phyloP scores from a whole-genome alignment of 1,140 invertebrate species.

The Lepidurus couesii region DNA sequence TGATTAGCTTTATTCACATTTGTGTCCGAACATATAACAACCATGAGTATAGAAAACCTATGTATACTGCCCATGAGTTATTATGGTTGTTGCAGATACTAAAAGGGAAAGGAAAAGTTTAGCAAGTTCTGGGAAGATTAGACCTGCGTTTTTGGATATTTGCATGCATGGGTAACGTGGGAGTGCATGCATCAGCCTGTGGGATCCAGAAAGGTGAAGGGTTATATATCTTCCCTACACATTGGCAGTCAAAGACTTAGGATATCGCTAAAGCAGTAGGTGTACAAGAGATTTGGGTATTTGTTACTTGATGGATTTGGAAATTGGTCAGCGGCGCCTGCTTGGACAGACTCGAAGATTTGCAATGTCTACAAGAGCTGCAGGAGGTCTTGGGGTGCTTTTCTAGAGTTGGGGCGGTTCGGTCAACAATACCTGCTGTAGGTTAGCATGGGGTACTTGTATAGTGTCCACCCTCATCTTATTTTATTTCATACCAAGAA shows the following conservation, averaged over 20 bases:
- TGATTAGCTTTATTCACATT: too few relatives aligned
- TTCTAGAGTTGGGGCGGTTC: not conserved
- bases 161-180: not conserved
- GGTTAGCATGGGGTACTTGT: constrained; percentile 11
- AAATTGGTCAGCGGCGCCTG: constrained; percentile 16
- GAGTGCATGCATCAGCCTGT: not conserved
- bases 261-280: not conserved
- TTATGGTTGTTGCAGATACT: not conserved
- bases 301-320: constrained; percentile 19
- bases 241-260: not conserved
- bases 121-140: not conserved
- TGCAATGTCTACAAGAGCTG: constrained; percentile 16
- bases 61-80: not conserved
- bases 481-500: not conserved
- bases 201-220: not conserved
- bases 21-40: too few relatives aligned
- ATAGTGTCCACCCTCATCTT: not conserved
- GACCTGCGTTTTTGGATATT: not conserved
- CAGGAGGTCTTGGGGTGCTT: constrained; percentile 8
- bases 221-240: not conserved
- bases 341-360: constrained; percentile 12
- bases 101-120: not conserved
- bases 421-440: constrained; percentile 14
- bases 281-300: not conserved
- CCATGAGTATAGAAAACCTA: not conserved